Conservation (phyloP, 2,797 vertebrate species). For the Halcyon chelicuti region DNA sequence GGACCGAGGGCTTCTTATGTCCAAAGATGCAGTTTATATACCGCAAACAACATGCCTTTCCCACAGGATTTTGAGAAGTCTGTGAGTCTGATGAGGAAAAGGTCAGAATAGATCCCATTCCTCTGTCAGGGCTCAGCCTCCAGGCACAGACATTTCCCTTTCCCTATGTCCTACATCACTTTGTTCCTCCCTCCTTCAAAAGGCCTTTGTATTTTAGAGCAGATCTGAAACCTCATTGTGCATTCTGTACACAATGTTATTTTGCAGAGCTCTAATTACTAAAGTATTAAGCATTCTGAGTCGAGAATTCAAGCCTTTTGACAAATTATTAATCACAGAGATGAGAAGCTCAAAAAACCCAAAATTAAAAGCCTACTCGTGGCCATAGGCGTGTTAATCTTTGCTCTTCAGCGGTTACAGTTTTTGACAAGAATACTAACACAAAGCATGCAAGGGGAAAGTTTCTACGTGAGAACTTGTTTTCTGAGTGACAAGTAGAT, state of each 20-base stretch:
- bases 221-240: neutral
- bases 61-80: neutral
- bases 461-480: neutral
- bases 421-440: neutral
- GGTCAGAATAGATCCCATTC: neutral
- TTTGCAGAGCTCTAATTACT: constrained; percentile 15
- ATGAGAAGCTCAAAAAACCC: neutral
- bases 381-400: neutral
- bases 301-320: neutral
- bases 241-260: neutral
- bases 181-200: neutral
- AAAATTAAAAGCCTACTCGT: neutral
- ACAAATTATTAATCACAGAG: constrained; percentile 43
- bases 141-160: neutral
- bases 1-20: neutral
- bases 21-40: neutral
- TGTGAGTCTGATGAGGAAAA: neutral
- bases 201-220: neutral
- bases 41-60: neutral
- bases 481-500: neutral
- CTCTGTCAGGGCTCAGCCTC: neutral
- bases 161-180: neutral
- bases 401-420: neutral
- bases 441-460: neutral
- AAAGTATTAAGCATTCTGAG: neutral